Conservation (phyloP, 2,113 vertebrate genomes). For the Sterrhoptilus dennistouni region DNA sequence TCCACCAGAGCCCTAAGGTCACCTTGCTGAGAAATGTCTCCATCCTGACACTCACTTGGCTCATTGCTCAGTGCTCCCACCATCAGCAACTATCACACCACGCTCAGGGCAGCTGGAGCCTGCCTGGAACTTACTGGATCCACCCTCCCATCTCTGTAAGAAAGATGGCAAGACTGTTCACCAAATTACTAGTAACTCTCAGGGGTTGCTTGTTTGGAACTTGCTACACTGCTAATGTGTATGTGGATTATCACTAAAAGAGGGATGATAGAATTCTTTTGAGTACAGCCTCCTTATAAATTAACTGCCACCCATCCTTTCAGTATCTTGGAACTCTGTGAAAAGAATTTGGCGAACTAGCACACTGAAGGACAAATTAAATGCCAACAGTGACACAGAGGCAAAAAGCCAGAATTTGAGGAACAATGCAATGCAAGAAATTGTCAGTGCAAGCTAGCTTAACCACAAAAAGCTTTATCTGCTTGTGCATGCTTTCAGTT, state of each 20-base stretch:
- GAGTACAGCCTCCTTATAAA: background rate
- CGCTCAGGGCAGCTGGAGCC: background rate
- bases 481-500: background rate
- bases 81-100: background rate
- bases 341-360: background rate
- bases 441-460: background rate
- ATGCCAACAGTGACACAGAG: background rate
- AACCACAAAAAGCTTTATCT: background rate
- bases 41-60: fast-evolving
- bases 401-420: background rate
- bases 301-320: background rate
- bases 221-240: background rate
- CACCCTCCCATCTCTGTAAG: background rate
- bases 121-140: background rate
- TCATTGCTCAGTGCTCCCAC: background rate
- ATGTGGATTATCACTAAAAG: background rate
- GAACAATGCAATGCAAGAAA: background rate
- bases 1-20: background rate
- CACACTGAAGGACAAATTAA: background rate
- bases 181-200: background rate
- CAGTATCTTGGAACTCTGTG: background rate
- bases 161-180: background rate
- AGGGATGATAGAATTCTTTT: background rate
- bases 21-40: background rate
- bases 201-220: background rate